Conservation (phyloP, 2,888 invertebrate genomes). For the Dyspetes luteomarginatus region DNA sequence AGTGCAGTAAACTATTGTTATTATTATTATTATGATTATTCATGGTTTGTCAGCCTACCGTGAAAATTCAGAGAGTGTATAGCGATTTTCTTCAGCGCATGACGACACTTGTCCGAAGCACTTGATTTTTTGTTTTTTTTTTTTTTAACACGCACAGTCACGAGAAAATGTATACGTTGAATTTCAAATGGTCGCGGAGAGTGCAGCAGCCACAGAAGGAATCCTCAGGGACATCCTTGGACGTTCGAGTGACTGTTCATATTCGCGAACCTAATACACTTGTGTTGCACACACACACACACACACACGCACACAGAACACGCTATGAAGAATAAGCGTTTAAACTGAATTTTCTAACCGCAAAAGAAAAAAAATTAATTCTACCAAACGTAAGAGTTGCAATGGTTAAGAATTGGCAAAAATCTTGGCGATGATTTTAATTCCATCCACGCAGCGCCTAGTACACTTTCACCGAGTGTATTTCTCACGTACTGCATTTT, state of each 20-base stretch:
- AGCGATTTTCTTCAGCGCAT: slow-evolving; percentile 43
- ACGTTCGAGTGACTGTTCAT: slow-evolving; percentile 19
- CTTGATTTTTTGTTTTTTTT: not conserved
- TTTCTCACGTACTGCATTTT: slow-evolving; percentile 67
- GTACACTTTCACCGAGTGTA: slow-evolving; percentile 72
- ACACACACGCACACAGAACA: not conserved
- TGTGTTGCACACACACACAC: not conserved
- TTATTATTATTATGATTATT: no score
- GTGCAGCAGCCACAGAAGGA: slow-evolving; percentile 34
- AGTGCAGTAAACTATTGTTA: no score
- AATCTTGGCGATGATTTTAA: slow-evolving; percentile 63
- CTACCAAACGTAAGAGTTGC: slow-evolving; percentile 20
- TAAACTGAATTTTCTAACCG: not conserved
- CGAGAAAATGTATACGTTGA: not conserved
- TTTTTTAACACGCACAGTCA: slow-evolving; percentile 1
- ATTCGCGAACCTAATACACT: not conserved
- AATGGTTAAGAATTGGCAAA: slow-evolving; percentile 52
- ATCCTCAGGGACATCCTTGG: slow-evolving; percentile 63
- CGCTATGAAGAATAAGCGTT: not conserved
- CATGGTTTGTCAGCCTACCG: slow-evolving; percentile 51
- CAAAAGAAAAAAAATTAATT: slow-evolving; percentile 26
- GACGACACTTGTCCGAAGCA: slow-evolving; percentile 16
- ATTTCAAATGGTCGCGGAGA: slow-evolving; percentile 37
- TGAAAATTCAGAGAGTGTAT: slow-evolving; percentile 53
- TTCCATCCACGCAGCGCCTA: slow-evolving; percentile 60